Evolutionary conservation across 1,140 invertebrate species (phyloP), one percentile per base, ranked within the genome.

Genomic region (Scaptodrosophila lebanonensis): DNA sequence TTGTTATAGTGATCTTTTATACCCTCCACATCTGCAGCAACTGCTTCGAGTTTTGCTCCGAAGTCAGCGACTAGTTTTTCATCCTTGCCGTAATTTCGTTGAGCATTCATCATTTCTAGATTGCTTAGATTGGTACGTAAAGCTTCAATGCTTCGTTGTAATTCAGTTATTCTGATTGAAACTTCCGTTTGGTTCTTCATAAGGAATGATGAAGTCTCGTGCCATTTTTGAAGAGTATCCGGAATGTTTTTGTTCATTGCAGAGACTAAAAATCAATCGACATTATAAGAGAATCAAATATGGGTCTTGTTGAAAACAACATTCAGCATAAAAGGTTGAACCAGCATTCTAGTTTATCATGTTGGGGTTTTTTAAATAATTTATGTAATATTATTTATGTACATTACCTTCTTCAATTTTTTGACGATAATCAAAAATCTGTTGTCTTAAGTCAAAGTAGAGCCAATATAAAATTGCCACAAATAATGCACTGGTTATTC

Each of bases 221-320:
- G 90, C 70, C 89, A 91, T 66, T 91, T 89, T 57, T 91, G 91
- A 13, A 92, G 65, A 11, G 88, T 88, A 53, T 91, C 90, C 8
- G 90, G 90, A 58, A 91, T 88, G 42, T 88, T 89, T 85, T 90
- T 89, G 71, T 87, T 91, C 32, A 89, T 90, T 9, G 89, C 89
- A 47, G 90, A 90, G 20, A 91, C 91, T 92, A 17, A 2, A 43
- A 49, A 38, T 9, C 22, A 45, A 17, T 12, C 20, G 13, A 42
- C 25, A 25, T 51, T 6, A 8, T 32, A 13, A 13, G 3, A 38
- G 3, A 33, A 50, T 6, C 17, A 40, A 25, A 16, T 35, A 27
- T 17, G 22, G 2, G 9, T 3, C 8, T 32, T n/a, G n/a, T n/a
- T n/a, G n/a, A n/a, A n/a, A n/a, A n/a, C n/a, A n/a, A n/a, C n/a